These are phyloP conservation scores for Elephantulus edwardii DNA, from an alignment of 2,113 vertebrate species.

Conservation along the genomic window DNA sequence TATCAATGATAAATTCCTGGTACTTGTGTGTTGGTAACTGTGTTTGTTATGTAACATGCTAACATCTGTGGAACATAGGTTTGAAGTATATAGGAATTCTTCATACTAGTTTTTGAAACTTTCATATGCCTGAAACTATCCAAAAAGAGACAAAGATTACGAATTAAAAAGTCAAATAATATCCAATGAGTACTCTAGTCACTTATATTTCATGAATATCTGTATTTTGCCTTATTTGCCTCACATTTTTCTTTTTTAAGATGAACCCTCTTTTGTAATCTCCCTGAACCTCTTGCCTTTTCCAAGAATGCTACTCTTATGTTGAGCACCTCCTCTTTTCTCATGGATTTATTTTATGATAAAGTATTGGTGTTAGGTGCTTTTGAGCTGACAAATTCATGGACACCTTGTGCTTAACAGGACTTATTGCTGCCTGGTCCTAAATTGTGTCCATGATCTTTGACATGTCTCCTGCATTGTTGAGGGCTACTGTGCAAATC, in stretches of 20 bases:
- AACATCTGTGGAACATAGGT: background rate
- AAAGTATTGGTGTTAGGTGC: background rate
- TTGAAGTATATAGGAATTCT: background rate
- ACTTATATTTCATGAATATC: background rate
- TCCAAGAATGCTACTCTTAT: background rate
- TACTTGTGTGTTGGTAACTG: conserved; percentile 2
- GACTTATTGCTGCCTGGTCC: background rate
- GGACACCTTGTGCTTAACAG: background rate
- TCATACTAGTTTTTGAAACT: background rate
- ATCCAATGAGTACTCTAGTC: background rate
- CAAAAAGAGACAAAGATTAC: conserved; percentile 29
- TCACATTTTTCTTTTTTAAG: background rate
- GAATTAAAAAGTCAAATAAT: conserved; percentile 2
- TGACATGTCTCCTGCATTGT: background rate
- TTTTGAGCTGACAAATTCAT: background rate
- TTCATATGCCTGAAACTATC: background rate
- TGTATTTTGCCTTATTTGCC: background rate
- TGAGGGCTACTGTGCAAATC: background rate
- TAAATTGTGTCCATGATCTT: background rate
- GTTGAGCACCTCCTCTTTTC: background rate
- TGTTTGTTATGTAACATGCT: background rate
- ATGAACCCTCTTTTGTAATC: background rate
- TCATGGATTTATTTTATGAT: background rate
- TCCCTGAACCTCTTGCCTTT: background rate
- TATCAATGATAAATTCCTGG: background rate